A percentile compares a stretch with the other conserved stretches of the same genome.
phyloP scores from a whole-genome alignment of 2,113 vertebrate species.

The Elgaria multicarinata region DNA sequence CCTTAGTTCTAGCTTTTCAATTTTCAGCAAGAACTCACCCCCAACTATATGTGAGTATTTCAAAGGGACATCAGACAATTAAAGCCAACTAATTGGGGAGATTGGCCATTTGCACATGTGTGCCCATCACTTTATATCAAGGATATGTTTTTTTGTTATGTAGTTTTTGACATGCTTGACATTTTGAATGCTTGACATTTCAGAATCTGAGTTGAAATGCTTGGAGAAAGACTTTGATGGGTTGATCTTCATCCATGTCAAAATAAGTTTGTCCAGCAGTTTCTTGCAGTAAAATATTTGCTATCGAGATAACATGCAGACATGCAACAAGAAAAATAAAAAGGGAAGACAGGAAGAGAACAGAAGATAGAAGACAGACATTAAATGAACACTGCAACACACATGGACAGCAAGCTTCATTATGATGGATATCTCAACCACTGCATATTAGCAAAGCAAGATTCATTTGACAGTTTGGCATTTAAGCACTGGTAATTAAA shows the following conservation, averaged over 20 bases:
- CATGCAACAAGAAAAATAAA: slow-evolving; percentile 64
- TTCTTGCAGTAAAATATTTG: slow-evolving; percentile 72
- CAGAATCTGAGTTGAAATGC: slow-evolving; percentile 50
- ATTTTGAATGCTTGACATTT: slow-evolving; percentile 47
- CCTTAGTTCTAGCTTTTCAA: neutral
- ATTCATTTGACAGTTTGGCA: too few relatives aligned
- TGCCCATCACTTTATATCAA: slow-evolving; percentile 63
- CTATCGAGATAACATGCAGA: slow-evolving; percentile 71
- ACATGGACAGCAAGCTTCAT: slow-evolving; percentile 21
- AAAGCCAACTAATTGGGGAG: slow-evolving; percentile 52
- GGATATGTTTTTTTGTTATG: slow-evolving; percentile 55
- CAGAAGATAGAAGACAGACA: slow-evolving; percentile 45
- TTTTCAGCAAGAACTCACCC: slow-evolving; percentile 9
- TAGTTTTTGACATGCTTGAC: slow-evolving; percentile 46
- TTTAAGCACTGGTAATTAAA: too few relatives aligned
- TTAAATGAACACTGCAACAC: slow-evolving; percentile 50
- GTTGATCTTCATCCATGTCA: slow-evolving; percentile 63
- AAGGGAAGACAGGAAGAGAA: slow-evolving; percentile 47
- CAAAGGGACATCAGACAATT: slow-evolving; percentile 55
- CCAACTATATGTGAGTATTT: slow-evolving; percentile 58
- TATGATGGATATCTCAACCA: neutral
- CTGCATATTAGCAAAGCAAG: too few relatives aligned
- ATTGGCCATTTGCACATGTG: slow-evolving; percentile 53
- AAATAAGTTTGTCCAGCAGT: slow-evolving; percentile 67
- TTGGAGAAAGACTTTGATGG: slow-evolving; percentile 66